A percentile compares a stretch with the other conserved stretches of the same genome.
Conservation (phyloP, 2,888 invertebrate species). For the Aporophyla lueneburgensis region DNA sequence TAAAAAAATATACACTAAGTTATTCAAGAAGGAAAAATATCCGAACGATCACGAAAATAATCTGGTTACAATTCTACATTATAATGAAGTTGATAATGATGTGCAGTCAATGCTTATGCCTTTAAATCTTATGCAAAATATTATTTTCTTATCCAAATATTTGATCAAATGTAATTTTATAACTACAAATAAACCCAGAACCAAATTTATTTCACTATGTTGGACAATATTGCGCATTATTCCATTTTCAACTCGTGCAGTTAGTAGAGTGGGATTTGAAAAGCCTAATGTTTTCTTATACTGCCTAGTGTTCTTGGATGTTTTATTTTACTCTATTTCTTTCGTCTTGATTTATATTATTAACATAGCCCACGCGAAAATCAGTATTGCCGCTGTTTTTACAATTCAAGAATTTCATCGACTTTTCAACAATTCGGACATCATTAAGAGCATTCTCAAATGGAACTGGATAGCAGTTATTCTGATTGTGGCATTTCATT, state of each 20-base stretch:
- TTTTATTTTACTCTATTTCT: not conserved
- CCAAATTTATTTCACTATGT: not conserved
- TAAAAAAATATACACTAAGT: slow-evolving; percentile 5
- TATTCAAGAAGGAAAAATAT: not conserved
- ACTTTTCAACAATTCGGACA: not conserved
- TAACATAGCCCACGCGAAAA: not conserved
- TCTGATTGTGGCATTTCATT: slow-evolving; percentile 1
- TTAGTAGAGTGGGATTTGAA: rapidly evolving
- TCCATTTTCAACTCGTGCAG: not conserved
- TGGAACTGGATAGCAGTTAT: slow-evolving; percentile 24
- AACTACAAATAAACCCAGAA: not conserved
- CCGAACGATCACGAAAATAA: no score
- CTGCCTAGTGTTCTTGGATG: not conserved
- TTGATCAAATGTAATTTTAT: no score
- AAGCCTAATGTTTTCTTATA: not conserved
- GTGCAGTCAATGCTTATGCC: no score
- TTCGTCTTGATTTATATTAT: not conserved
- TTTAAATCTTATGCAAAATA: no score
- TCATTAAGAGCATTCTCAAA: not conserved
- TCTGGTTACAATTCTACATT: no score
- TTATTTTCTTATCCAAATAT: no score
- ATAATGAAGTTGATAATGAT: no score
- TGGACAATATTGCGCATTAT: slow-evolving; percentile 10
- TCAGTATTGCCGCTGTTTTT: not conserved
- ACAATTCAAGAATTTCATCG: slow-evolving; percentile 2